A percentile compares a stretch with the other conserved stretches of the same genome.
phyloP scores from a whole-genome alignment of 2,113 vertebrate genomes.

The Brevimyrus niger region DNA sequence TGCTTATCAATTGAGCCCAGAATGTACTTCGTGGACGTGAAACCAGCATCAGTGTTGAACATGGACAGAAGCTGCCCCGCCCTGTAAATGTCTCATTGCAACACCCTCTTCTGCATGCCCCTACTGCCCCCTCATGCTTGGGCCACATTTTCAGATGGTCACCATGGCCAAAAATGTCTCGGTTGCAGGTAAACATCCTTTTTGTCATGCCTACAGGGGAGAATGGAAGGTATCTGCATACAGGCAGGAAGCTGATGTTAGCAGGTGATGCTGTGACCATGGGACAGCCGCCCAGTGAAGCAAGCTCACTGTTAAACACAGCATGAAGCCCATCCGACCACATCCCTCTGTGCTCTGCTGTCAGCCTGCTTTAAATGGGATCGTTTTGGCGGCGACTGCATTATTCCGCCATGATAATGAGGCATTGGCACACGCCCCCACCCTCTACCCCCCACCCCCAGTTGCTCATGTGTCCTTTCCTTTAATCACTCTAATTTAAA shows the following conservation, averaged over 20 bases:
- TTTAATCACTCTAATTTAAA: conserved; percentile 1
- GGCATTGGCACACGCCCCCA: not conserved
- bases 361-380: not conserved
- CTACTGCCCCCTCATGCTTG: not conserved
- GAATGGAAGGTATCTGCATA: not conserved
- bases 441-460: not conserved
- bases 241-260: not conserved
- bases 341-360: not conserved
- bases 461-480: not conserved
- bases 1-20: not conserved
- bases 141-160: not conserved
- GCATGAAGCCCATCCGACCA: not conserved
- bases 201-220: not conserved
- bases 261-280: not conserved
- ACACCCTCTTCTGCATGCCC: not conserved
- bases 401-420: not conserved
- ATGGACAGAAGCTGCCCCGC: not conserved
- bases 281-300: not conserved
- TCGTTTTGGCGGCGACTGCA: not conserved
- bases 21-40: not conserved
- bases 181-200: not conserved
- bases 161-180: not conserved
- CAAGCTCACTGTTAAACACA: not conserved
- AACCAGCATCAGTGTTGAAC: not conserved
- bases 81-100: not conserved